Conservation (phyloP, 2,888 invertebrate species). For the Gortyna flavago region DNA sequence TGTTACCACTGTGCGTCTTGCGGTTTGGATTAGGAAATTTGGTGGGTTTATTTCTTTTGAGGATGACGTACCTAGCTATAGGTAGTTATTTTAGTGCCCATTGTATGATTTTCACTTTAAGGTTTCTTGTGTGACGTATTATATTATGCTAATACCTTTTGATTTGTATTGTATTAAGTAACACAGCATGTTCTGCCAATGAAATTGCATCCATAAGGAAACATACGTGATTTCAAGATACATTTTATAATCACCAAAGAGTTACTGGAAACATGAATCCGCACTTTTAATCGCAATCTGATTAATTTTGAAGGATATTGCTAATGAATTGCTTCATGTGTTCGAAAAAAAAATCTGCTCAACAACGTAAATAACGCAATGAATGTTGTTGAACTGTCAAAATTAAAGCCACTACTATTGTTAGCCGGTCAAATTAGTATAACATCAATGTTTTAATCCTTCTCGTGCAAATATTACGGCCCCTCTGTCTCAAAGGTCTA, state of each 20-base stretch:
- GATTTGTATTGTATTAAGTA: constrained; percentile 5
- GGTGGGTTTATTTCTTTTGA: constrained; percentile 15
- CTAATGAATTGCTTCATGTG: too few relatives aligned
- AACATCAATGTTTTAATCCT: too few relatives aligned
- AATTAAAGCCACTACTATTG: too few relatives aligned
- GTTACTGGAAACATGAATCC: neutral
- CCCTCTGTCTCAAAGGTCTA: too few relatives aligned
- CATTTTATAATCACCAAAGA: neutral
- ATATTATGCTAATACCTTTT: neutral
- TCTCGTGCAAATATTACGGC: too few relatives aligned
- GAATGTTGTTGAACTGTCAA: too few relatives aligned
- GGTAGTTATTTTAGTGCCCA: constrained; percentile 10
- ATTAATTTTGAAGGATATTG: too few relatives aligned
- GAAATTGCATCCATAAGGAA: neutral
- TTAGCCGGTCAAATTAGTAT: too few relatives aligned
- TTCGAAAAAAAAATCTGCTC: too few relatives aligned
- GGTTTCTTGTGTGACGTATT: constrained; percentile 11
- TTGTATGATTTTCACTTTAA: constrained; percentile 19
- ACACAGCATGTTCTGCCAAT: neutral
- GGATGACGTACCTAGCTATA: constrained; percentile 4
- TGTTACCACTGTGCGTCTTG: constrained; percentile 77
- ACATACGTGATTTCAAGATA: neutral
- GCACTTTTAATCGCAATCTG: too few relatives aligned
- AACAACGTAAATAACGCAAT: too few relatives aligned
- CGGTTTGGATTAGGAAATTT: constrained; percentile 45